Conservation (phyloP, 2,888 invertebrate species). For the Dynastes hyllus region DNA sequence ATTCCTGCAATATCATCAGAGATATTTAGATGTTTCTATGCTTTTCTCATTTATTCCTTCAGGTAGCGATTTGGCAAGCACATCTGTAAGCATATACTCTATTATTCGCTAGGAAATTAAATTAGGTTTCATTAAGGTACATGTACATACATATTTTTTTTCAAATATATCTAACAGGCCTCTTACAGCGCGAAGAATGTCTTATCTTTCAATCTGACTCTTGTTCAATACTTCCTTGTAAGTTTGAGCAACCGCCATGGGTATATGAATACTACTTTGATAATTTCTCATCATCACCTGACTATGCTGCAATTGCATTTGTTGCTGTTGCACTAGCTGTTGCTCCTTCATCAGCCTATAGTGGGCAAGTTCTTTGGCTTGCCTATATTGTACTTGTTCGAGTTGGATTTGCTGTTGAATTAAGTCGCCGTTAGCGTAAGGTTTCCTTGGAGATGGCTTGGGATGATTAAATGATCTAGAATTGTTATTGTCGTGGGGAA, state of each 20-base stretch:
- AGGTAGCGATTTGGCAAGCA: slow-evolving; percentile 5
- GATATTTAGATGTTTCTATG: too few relatives aligned
- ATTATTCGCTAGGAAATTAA: slow-evolving; percentile 19
- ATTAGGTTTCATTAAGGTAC: slow-evolving; percentile 7
- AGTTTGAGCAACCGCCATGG: slow-evolving; percentile 63
- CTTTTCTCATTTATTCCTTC: too few relatives aligned
- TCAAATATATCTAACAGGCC: slow-evolving; percentile 6
- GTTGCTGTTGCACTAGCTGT: slow-evolving; percentile 62
- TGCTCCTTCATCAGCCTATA: slow-evolving; percentile 65
- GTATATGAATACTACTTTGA: slow-evolving; percentile 67
- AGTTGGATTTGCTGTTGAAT: slow-evolving; percentile 67
- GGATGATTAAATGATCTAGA: slow-evolving; percentile 58
- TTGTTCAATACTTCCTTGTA: slow-evolving; percentile 63
- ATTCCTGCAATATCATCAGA: too few relatives aligned
- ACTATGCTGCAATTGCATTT: slow-evolving; percentile 55
- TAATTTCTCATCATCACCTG: slow-evolving; percentile 57
- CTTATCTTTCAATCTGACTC: slow-evolving; percentile 61
- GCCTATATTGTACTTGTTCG: slow-evolving; percentile 63
- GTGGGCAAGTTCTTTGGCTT: slow-evolving; percentile 65
- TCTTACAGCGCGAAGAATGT: neutral
- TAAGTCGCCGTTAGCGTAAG: slow-evolving; percentile 66
- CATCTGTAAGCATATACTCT: neutral
- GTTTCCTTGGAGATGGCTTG: slow-evolving; percentile 58
- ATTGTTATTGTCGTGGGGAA: slow-evolving; percentile 59
- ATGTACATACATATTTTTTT: slow-evolving; percentile 13